These are phyloP conservation scores for Microcebus ravelobensis DNA, from an alignment of 2,113 vertebrate species.

Conservation along the genomic window DNA sequence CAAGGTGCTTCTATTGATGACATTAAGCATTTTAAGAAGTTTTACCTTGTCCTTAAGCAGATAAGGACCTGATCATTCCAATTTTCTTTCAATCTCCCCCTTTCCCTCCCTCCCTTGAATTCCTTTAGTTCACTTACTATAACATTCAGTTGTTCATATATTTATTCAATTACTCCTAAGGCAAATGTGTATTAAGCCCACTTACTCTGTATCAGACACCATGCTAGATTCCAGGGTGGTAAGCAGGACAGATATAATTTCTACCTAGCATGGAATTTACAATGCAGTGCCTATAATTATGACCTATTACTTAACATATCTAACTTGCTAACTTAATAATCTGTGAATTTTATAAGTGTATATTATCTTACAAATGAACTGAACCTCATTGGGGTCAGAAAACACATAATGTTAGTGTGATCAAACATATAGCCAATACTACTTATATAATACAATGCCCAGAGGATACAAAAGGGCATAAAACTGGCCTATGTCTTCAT, in stretches of 20 bases:
- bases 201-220: neutral
- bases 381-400: slow-evolving; percentile 23
- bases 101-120: neutral
- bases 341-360: neutral
- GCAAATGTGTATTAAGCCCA: neutral
- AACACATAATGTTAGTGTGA: neutral
- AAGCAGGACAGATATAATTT: neutral
- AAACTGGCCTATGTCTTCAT: neutral
- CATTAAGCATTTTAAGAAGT: neutral
- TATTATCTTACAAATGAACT: neutral
- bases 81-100: neutral
- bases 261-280: neutral
- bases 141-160: neutral
- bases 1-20: neutral
- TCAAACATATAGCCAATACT: neutral
- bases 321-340: slow-evolving; percentile 7
- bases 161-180: neutral
- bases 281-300: neutral
- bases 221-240: neutral
- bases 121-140: neutral
- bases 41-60: neutral
- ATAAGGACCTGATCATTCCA: neutral
- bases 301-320: neutral
- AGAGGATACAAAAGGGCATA: neutral
- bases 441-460: neutral